Percentiles rank a stretch among this genome's conserved stretches.
phyloP scores from a whole-genome alignment of 2,113 vertebrate genomes.

The Rostratula benghalensis region DNA sequence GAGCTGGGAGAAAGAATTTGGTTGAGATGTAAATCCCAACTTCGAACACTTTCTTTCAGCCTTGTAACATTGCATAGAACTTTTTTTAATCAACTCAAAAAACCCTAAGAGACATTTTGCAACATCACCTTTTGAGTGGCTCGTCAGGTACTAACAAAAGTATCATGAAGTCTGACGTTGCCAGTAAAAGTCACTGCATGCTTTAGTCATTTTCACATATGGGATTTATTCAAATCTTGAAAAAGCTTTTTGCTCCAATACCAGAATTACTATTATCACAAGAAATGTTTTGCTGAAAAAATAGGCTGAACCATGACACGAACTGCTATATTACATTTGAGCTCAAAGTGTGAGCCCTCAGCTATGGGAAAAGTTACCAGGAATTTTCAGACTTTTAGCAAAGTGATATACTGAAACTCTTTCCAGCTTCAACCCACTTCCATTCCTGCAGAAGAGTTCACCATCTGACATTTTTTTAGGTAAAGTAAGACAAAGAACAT shows the following conservation, averaged over 20 bases:
- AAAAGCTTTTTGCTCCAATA: neutral
- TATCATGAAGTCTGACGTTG: neutral
- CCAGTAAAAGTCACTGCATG: neutral
- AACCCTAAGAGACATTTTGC: neutral
- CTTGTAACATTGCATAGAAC: neutral
- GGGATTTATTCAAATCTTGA: neutral
- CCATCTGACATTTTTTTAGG: neutral
- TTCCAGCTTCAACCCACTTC: neutral
- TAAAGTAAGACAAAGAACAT: neutral
- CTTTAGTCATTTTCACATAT: neutral
- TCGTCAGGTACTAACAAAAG: neutral
- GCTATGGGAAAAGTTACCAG: rapidly evolving
- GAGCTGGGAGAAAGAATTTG: neutral
- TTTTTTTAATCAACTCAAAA: neutral
- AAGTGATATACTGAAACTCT: neutral
- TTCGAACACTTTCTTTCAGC: neutral
- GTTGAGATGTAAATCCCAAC: neutral
- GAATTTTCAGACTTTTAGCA: neutral
- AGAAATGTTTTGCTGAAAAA: neutral
- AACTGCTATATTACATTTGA: neutral
- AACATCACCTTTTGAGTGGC: neutral
- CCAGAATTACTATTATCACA: neutral
- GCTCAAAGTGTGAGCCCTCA: neutral
- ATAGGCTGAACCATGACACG: neutral
- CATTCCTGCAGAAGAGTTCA: neutral